phyloP scores from a whole-genome alignment of 35 echinoderm and acorn worm species.

The Holothuria glaberrima region DNA sequence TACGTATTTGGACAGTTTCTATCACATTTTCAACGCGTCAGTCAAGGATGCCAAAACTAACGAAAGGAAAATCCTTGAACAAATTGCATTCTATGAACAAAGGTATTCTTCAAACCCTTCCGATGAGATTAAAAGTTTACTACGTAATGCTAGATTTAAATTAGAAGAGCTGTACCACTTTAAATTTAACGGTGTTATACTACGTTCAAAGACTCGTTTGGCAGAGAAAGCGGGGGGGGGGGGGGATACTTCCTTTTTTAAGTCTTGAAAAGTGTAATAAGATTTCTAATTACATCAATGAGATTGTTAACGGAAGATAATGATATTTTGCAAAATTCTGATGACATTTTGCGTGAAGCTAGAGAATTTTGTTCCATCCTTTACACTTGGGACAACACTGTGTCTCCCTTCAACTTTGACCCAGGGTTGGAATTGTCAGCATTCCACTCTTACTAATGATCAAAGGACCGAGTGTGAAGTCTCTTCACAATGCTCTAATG shows the following conservation, averaged over 20 bases:
- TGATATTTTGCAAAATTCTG: not conserved
- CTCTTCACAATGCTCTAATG: not conserved
- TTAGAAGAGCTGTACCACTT: not conserved
- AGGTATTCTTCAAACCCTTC: not conserved
- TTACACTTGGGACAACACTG: not conserved
- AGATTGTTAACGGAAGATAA: constrained; percentile 6
- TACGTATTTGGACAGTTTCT: not conserved
- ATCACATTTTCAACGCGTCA: not conserved
- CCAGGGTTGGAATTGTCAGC: not conserved
- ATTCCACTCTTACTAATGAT: not conserved
- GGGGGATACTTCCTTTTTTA: not conserved
- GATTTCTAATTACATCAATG: constrained; percentile 11
- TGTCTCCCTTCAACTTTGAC: not conserved
- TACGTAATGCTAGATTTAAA: not conserved
- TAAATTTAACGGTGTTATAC: not conserved
- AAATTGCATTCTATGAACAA: not conserved
- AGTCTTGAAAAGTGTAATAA: constrained; percentile 20
- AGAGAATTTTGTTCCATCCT: not conserved
- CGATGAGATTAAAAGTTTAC: not conserved
- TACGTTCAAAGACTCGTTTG: not conserved
- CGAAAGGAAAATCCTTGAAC: not conserved
- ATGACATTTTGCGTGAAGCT: not conserved
- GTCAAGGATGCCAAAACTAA: not conserved
- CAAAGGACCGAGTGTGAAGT: not conserved
- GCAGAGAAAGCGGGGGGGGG: not conserved